Evolutionary conservation across 2,797 vertebrate species (phyloP), one percentile per base, ranked within the genome.

Genomic region (Pseudotriccus pelzelni): DNA sequence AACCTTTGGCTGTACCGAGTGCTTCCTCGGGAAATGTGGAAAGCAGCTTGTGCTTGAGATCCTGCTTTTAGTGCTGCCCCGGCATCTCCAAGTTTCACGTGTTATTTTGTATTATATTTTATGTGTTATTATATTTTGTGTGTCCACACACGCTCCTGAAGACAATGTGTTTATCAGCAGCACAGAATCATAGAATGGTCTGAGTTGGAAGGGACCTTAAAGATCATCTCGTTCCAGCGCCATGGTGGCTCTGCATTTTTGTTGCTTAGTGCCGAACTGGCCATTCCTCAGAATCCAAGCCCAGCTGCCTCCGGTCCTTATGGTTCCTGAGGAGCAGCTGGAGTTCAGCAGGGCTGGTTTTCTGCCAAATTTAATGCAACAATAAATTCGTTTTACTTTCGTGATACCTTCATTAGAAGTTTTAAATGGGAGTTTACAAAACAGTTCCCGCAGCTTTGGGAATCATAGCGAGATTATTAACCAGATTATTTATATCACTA

Each of bases 1-100:
- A 50, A 25, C 1, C 0, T 43, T 44, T 1, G 0, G 55, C 15
- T 28, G 0, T 14, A 14, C 3, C 2, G 0, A 56, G 10, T 20
- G 41, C 36, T 49, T 10, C 22, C 56, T 63, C 0, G 1, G 78
- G 70, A 55, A 24, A 50, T 25, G 21, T 1, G 1, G 55, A 27
- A 37, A 28, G 53, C 47, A 47, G 14, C 41, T 43, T 20, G 41
- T 19, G 53, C 4, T 41, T 60, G 49, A n/a, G 36, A 28, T 18
- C 6, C 1, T 8, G 21, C 41, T 32, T 25, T 12, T 12, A 37
- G 32, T 5, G 13, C 27, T 21, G 4, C 24, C 3, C 0, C 6
- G 49, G 32, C 70, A 37, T 17, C 19, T 69, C 55, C 13, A 43
- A 28, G 1, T 23, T 14, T 37, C 17, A 9, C 16, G 41, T 41